A percentile compares a stretch with the other conserved stretches of the same genome.
Evolutionary conservation across 2,888 invertebrate species (phyloP).

Genomic region (Ptilodon capucinus): DNA sequence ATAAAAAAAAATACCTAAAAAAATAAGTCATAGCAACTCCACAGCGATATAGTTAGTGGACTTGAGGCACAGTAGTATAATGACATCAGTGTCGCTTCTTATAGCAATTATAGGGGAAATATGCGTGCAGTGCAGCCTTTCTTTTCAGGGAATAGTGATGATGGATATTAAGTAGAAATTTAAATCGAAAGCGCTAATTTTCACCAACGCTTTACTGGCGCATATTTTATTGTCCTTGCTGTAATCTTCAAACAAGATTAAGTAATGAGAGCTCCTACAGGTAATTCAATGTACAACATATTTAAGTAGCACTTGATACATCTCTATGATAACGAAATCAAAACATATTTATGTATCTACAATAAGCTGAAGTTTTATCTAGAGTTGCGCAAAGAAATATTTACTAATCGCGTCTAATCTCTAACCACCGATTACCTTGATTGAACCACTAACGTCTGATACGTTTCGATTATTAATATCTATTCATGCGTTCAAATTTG

Average conservation of each 20-base stretch:
- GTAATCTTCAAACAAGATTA: background rate
- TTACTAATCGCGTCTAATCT: background rate
- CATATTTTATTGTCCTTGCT: background rate
- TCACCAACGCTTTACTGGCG: background rate
- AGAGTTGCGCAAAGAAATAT: background rate
- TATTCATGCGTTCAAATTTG: slow-evolving; percentile 16
- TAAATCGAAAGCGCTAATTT: background rate
- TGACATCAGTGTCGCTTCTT: too few species aligned
- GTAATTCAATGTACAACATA: background rate
- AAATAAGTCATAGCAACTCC: too few species aligned
- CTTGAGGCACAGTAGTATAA: too few species aligned
- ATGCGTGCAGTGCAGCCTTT: too few species aligned
- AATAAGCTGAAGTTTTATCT: background rate
- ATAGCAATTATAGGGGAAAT: too few species aligned
- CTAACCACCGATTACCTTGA: background rate
- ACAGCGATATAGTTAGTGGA: too few species aligned
- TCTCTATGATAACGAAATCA: background rate
- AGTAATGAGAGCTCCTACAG: background rate
- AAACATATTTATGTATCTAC: background rate
- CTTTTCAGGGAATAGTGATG: too few species aligned
- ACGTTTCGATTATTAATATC: background rate
- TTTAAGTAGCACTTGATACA: background rate
- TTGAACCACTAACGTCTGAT: background rate
- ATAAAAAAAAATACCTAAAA: too few species aligned
- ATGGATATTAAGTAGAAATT: too few species aligned